Evolutionary conservation across 2,797 vertebrate genomes (phyloP).

Genomic region (Chrosomus eos): DNA sequence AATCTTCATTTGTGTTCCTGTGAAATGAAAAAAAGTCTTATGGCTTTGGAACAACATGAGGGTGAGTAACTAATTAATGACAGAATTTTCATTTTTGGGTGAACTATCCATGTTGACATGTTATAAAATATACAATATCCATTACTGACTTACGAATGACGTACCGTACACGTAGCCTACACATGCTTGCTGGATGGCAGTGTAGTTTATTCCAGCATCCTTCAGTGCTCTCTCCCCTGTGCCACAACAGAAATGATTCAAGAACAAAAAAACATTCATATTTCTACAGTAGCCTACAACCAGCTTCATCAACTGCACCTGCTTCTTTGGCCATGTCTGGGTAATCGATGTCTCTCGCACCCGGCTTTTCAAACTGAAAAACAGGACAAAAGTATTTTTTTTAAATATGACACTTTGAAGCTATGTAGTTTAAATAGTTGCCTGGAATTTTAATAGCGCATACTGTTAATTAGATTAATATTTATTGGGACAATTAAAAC

Average conservation of each 20-base stretch:
- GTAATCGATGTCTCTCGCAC: slow-evolving; percentile 80
- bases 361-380: slow-evolving; percentile 89
- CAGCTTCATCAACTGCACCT: slow-evolving; percentile 75
- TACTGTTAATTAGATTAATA: neutral
- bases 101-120: neutral
- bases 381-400: neutral
- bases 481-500: neutral
- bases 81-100: too few relatives aligned
- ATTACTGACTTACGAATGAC: neutral
- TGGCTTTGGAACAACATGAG: too few relatives aligned
- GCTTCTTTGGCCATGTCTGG: slow-evolving; percentile 96
- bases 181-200: slow-evolving; percentile 89
- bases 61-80: too few relatives aligned
- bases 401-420: neutral
- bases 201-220: slow-evolving; percentile 90
- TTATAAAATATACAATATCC: neutral
- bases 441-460: neutral
- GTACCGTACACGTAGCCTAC: slow-evolving; percentile 95
- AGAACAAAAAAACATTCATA: neutral
- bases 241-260: slow-evolving; percentile 22
- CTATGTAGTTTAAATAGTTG: too few relatives aligned
- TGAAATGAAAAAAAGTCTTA: too few relatives aligned
- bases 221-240: slow-evolving; percentile 87
- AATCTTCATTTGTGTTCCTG: too few relatives aligned
- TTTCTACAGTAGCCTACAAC: neutral